Conservation (phyloP, 2,888 invertebrate genomes). For the Pristionchus maxplancki region DNA sequence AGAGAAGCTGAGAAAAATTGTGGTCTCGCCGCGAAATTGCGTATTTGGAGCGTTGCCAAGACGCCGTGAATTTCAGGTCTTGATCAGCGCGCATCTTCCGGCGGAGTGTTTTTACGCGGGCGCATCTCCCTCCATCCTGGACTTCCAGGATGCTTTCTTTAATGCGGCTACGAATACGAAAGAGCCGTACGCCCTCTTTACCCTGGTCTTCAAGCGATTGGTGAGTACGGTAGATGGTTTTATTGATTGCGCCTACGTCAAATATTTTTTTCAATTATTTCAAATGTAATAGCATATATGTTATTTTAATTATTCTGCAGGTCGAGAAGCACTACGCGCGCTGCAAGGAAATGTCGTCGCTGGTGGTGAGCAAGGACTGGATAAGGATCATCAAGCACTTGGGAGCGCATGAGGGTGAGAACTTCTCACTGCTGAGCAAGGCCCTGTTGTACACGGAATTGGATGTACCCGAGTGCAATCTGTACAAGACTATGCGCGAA, state of each 20-base stretch:
- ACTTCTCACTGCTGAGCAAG: no score
- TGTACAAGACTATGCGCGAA: no score
- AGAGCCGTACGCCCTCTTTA: slow-evolving; percentile 39
- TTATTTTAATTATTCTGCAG: not conserved
- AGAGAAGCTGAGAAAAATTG: no score
- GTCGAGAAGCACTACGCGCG: slow-evolving; percentile 45
- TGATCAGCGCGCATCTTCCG: slow-evolving; percentile 40
- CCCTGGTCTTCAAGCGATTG: slow-evolving; percentile 31
- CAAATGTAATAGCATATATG: not conserved
- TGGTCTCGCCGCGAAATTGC: no score
- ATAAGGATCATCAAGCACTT: no score
- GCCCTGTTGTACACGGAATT: no score
- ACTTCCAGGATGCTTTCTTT: slow-evolving; percentile 49
- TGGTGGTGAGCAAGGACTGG: not conserved
- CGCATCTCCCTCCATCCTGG: not conserved
- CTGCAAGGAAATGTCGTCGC: not conserved
- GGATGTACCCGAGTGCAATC: no score
- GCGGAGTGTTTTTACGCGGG: slow-evolving; percentile 40
- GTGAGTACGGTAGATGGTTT: slow-evolving; percentile 3
- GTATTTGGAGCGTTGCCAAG: no score
- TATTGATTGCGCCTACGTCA: not conserved
- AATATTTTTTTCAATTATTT: not conserved
- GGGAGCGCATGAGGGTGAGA: no score
- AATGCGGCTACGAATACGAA: slow-evolving; percentile 10
- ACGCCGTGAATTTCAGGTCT: no score